These are phyloP conservation scores for Rutpela maculata DNA, from an alignment of 2,888 invertebrate species.

Conservation along the genomic window DNA sequence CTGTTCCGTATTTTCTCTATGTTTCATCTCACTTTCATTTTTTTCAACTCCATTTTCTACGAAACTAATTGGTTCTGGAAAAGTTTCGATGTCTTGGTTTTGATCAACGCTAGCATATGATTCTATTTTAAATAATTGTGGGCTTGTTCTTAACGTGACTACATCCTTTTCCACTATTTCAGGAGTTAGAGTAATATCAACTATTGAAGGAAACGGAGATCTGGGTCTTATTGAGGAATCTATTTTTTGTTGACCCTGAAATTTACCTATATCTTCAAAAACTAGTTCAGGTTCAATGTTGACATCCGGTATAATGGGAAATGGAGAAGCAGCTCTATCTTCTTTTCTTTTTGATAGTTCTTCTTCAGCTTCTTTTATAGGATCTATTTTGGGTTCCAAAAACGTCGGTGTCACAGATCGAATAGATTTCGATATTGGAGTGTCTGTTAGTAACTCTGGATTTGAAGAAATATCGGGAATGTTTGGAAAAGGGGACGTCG, in stretches of 20 bases:
- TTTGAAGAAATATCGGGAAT: slow-evolving; percentile 65
- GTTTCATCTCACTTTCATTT: neutral
- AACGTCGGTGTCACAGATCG: slow-evolving; percentile 58
- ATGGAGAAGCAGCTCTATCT: slow-evolving; percentile 61
- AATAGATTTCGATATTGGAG: slow-evolving; percentile 40
- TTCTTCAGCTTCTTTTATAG: slow-evolving; percentile 43
- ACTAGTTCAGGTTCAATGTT: slow-evolving; percentile 58
- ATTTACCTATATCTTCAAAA: slow-evolving; percentile 56
- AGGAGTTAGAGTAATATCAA: slow-evolving; percentile 66
- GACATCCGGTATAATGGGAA: slow-evolving; percentile 65
- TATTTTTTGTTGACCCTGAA: slow-evolving; percentile 53
- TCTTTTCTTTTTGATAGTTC: slow-evolving; percentile 49
- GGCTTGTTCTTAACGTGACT: slow-evolving; percentile 64
- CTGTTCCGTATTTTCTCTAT: neutral
- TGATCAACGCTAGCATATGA: slow-evolving; percentile 43
- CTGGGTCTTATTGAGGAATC: slow-evolving; percentile 56
- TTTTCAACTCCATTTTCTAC: slow-evolving; percentile 33
- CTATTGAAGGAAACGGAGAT: slow-evolving; percentile 69
- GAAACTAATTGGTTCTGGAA: slow-evolving; percentile 28
- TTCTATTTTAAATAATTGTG: slow-evolving; percentile 59
- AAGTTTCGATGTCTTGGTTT: slow-evolving; percentile 25
- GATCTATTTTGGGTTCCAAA: slow-evolving; percentile 55
- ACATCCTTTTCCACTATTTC: slow-evolving; percentile 68
- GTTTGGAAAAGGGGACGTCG: slow-evolving; percentile 64
- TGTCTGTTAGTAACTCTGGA: slow-evolving; percentile 52